phyloP scores from a whole-genome alignment of 2,888 invertebrate genomes.

The Pantelozetes paolii region DNA sequence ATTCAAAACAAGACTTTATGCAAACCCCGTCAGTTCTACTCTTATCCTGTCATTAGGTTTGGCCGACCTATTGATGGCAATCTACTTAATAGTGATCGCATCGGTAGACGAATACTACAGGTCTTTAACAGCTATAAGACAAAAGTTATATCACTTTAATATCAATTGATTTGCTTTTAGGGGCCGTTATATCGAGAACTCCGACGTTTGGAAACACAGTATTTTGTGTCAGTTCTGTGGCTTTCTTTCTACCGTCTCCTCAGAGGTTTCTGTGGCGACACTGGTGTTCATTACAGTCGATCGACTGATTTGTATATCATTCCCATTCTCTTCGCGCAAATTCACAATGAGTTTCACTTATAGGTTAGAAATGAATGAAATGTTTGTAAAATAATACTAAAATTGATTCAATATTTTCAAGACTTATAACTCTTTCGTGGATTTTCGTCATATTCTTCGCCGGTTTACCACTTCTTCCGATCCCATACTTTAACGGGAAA shows the following conservation, averaged over 20 bases:
- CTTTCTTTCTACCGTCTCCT: slow-evolving; percentile 51
- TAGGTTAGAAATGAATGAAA: slow-evolving; percentile 35
- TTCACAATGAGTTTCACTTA: slow-evolving; percentile 49
- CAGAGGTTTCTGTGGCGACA: slow-evolving; percentile 55
- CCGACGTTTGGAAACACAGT: slow-evolving; percentile 49
- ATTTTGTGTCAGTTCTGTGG: slow-evolving; percentile 49
- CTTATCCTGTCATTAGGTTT: slow-evolving; percentile 50
- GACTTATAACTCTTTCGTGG: slow-evolving; percentile 49
- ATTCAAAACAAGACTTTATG: slow-evolving; percentile 48
- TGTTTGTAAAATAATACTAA: too few relatives aligned
- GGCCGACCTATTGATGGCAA: slow-evolving; percentile 51
- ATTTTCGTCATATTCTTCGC: slow-evolving; percentile 49
- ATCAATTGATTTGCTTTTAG: slow-evolving; percentile 18
- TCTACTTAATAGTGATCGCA: slow-evolving; percentile 51
- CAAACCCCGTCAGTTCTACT: slow-evolving; percentile 50
- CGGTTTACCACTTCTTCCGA: slow-evolving; percentile 50
- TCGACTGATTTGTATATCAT: slow-evolving; percentile 53
- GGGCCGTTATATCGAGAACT: slow-evolving; percentile 49
- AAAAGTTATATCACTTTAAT: not conserved
- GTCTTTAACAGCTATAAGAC: not conserved
- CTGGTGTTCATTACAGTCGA: slow-evolving; percentile 55
- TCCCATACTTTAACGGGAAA: slow-evolving; percentile 50
- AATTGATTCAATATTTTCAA: too few relatives aligned
- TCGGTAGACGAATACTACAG: slow-evolving; percentile 50
- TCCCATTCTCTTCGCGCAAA: slow-evolving; percentile 50